Base-by-base conservation (phyloP, 2,113 vertebrate genomes). In the Rhinolophus ferrumequinum region DNA sequence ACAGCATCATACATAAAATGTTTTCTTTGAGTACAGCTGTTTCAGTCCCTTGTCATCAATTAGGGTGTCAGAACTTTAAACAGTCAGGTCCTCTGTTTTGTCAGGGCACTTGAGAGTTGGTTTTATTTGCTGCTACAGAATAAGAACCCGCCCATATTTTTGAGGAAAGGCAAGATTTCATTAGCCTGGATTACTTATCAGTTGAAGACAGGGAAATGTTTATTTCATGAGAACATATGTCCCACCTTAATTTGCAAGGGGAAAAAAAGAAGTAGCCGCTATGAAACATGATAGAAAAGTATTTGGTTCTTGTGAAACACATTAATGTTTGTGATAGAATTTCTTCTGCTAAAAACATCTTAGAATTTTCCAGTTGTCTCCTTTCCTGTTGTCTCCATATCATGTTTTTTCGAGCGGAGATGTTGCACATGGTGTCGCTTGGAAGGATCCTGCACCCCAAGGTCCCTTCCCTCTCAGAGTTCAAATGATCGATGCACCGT, bases 181-280 rank as follows among this genome's bases (percentile, higher is more conserved):
- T 77, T 1, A 19, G 85, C 58, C 83, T 97, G 90, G 82, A 94
- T 90, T 97, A 91, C 97, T 97, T 97, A 90, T 96, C 85, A 94
- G 73, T 81, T 3, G 3, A 96, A 90, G 83, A 96, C 76, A 94
- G 77, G 35, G 41, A 97, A 91, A 88, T 83, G n/a, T 97, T 97
- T 95, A 72, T 92, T 97, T 94, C 66, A 75, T 0, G 1, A 96
- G 95, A 95, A 92, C 93, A 93, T 97, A 97, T 96, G 87, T 97
- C 83, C 70, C 86, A 77, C 75, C 88, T 76, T 22, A 93, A 94
- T 82, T 82, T 97, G 85, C 93, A 96, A 95, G 79, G 83, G 79
- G 83, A 64, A 9, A 56, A 94, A 93, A 82, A 94, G 77, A 93
- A 95, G 93, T 21, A 96, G 95, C 90, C 94, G 64, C 88, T 58